Percentiles rank a stretch among this genome's conserved stretches.
Conservation (phyloP, 2,888 invertebrate species). For the Catocala fraxini region DNA sequence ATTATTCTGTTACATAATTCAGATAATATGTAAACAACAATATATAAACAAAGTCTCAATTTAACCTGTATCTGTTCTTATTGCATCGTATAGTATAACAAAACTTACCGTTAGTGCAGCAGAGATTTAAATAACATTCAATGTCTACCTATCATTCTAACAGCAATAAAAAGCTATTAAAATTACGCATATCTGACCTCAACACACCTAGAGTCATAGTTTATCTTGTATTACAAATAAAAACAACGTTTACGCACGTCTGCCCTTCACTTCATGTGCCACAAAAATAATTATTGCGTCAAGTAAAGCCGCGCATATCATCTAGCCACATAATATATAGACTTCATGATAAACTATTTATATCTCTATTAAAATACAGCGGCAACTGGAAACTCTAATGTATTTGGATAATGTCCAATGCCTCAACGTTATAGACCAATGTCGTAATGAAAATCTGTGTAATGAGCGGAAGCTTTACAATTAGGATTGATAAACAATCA, state of each 20-base stretch:
- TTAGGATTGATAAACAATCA: too few relatives aligned
- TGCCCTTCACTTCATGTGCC: neutral
- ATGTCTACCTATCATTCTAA: too few relatives aligned
- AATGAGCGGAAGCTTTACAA: neutral
- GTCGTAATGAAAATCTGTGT: slow-evolving; percentile 27
- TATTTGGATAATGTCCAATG: slow-evolving; percentile 56
- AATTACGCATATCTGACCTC: too few relatives aligned
- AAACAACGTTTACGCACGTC: neutral
- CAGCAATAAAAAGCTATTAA: too few relatives aligned
- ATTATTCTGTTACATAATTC: too few relatives aligned
- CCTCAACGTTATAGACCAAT: slow-evolving; percentile 41
- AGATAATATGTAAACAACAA: too few relatives aligned
- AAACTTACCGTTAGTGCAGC: too few relatives aligned
- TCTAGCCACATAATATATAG: slow-evolving; percentile 35
- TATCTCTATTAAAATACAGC: slow-evolving; percentile 46
- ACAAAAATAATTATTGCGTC: slow-evolving; percentile 33
- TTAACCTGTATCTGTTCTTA: too few relatives aligned
- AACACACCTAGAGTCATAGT: neutral
- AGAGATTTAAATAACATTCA: too few relatives aligned
- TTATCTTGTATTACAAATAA: neutral
- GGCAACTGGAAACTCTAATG: slow-evolving; percentile 48
- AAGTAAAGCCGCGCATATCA: slow-evolving; percentile 26
- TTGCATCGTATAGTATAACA: too few relatives aligned
- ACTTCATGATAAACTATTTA: slow-evolving; percentile 45
- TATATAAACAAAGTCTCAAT: too few relatives aligned